Conservation (phyloP, 1,140 invertebrate genomes). For the Brachystomella parvula region DNA sequence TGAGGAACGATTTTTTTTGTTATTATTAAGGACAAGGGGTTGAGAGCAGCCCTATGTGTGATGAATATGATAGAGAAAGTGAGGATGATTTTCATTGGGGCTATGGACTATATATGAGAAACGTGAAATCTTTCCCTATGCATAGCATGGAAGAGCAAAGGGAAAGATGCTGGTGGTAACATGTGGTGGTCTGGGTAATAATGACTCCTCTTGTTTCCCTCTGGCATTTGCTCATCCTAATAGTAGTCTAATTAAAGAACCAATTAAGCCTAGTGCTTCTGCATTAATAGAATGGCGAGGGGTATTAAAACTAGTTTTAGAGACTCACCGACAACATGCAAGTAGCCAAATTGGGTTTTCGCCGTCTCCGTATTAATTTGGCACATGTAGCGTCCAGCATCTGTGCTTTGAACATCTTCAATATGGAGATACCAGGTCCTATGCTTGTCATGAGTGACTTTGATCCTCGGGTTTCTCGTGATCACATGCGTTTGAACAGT, state of each 20-base stretch:
- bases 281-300: background rate
- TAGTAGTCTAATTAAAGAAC: slow-evolving; percentile 38
- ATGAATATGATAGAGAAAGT: too few relatives aligned
- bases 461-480: slow-evolving; percentile 81
- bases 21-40: too few relatives aligned
- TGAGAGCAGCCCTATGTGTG: too few relatives aligned
- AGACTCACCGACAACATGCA: slow-evolving; percentile 82
- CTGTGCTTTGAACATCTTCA: slow-evolving; percentile 77
- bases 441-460: slow-evolving; percentile 68
- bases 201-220: slow-evolving; percentile 28
- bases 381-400: slow-evolving; percentile 88
- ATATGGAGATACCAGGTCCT: slow-evolving; percentile 82
- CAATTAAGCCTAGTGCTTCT: slow-evolving; percentile 29
- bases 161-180: too few relatives aligned
- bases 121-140: slow-evolving; percentile 27
- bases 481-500: slow-evolving; percentile 88
- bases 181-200: too few relatives aligned
- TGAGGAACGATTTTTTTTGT: slow-evolving; percentile 19
- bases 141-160: too few relatives aligned
- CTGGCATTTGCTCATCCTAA: slow-evolving; percentile 29
- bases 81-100: slow-evolving; percentile 9
- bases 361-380: slow-evolving; percentile 91
- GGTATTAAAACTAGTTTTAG: background rate
- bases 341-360: slow-evolving; percentile 82
- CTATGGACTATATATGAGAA: slow-evolving; percentile 10